Conservation (phyloP, 1,140 invertebrate genomes). For the Platyscapa corneri region DNA sequence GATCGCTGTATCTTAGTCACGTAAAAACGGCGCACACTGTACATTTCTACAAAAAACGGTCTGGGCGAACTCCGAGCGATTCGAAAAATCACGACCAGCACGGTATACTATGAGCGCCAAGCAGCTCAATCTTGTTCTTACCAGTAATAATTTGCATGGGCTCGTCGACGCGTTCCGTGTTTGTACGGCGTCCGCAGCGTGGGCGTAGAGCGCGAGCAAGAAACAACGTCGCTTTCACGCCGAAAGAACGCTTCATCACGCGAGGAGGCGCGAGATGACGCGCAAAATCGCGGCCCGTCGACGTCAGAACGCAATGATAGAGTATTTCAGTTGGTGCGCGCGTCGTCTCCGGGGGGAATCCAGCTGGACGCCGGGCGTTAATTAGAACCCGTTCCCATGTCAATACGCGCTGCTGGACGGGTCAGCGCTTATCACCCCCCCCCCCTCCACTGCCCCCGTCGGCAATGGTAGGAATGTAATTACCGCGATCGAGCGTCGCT, state of each 20-base stretch:
- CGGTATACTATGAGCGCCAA: no score
- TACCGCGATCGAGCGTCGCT: constrained; percentile 9
- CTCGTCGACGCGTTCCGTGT: not conserved
- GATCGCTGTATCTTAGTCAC: not conserved
- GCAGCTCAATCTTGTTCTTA: no score
- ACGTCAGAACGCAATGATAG: no score
- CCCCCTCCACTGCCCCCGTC: no score
- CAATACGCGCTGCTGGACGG: not conserved
- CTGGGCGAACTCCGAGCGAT: no score
- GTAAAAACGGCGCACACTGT: not conserved
- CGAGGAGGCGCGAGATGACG: not conserved
- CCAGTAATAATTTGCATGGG: not conserved
- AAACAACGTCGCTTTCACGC: not conserved
- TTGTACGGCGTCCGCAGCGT: no score
- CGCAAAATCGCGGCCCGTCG: not conserved
- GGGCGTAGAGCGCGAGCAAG: no score
- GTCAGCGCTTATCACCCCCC: not conserved
- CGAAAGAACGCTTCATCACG: not conserved
- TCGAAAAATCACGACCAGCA: no score
- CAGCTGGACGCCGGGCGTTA: not conserved
- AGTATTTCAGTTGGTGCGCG: not conserved
- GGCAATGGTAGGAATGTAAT: constrained; percentile 31
- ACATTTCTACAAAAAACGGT: no score
- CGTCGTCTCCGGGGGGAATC: not conserved
- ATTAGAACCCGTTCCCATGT: constrained; percentile 24